A percentile compares a stretch with the other conserved stretches of the same genome.
phyloP scores from a whole-genome alignment of 2,113 vertebrate genomes.

The Tursiops truncatus region DNA sequence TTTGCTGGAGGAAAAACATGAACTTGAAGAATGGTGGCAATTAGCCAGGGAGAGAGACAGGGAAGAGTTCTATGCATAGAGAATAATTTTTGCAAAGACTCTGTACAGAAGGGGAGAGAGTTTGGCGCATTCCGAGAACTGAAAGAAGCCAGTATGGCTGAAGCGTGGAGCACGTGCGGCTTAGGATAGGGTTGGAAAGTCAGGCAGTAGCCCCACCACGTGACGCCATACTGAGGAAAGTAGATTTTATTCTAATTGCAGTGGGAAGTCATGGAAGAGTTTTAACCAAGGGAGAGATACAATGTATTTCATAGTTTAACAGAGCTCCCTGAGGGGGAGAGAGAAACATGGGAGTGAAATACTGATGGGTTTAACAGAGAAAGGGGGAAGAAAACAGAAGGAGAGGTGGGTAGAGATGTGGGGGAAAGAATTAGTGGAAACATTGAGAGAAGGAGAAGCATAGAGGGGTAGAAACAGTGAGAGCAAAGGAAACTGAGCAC shows the following conservation, averaged over 20 bases:
- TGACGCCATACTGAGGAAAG: not conserved
- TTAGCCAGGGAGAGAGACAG: not conserved
- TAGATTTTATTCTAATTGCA: not conserved
- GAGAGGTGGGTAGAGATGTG: not conserved
- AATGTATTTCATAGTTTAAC: not conserved
- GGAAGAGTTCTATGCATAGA: not conserved
- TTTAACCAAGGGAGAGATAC: not conserved
- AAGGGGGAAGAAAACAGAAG: not conserved
- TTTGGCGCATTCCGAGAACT: not conserved
- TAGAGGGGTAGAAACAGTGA: not conserved
- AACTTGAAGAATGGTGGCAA: not conserved
- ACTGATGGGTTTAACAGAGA: not conserved
- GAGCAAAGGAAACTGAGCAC: not conserved
- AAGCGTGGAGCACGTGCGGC: not conserved
- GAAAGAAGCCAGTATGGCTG: not conserved
- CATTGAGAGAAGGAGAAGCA: not conserved
- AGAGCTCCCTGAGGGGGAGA: not conserved
- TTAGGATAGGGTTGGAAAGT: not conserved
- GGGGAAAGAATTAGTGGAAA: not conserved
- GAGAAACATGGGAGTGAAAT: not conserved
- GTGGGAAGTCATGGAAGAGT: not conserved
- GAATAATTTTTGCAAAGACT: not conserved
- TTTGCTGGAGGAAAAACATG: conserved; percentile 5
- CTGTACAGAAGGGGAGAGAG: not conserved
- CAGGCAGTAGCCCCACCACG: not conserved